Base-by-base conservation (phyloP, 2,113 vertebrate genomes). In the Chloebia gouldiae region DNA sequence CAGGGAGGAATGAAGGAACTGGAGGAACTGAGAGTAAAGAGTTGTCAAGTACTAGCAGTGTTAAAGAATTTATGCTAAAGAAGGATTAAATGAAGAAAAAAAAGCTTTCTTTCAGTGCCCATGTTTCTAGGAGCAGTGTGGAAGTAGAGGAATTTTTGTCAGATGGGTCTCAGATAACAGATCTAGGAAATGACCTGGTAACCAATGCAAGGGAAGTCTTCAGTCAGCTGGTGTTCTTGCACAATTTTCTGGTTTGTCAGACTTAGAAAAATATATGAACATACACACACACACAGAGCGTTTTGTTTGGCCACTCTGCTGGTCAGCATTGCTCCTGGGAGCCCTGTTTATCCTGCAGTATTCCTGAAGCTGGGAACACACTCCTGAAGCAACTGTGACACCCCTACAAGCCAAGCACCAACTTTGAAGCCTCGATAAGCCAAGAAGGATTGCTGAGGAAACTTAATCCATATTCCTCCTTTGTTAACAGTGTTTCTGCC, bases 291-390 rank as follows among this genome's bases (percentile, higher is more conserved):
- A 23, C 7, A 15, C 1, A 24, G 11, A 53, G 13, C 7, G 1
- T 35, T 79, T 64, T 31, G 17, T 45, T 51, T 13, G 8, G 75
- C 30, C 35, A 2, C 47, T 49, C n/a, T 3, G 2, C 54, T 51
- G 50, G 64, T 15, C 65, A 27, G 61, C 13, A 3, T 3, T 33
- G 44, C 51, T 59, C 37, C 73, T 25, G 54, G 49, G 68, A 65
- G 50, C 49, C 18, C 64, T 7, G 19, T 40, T 35, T 28, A 13
- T 27, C 56, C 19, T 33, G 47, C 4, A 16, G 11, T 7, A 15
- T 33, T 47, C 53, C 11, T 5, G n/a, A 1, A 30, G 28, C 45
- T 42, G 9, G 37, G 40, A 72, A 21, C 0, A 0, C 23, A 2
- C 30, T 28, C 31, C 24, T 66, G 25, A 20, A 35, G 7, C 2